These are phyloP conservation scores for Discoglossus pictus DNA, from an alignment of 2,797 vertebrate genomes.

Conservation along the genomic window DNA sequence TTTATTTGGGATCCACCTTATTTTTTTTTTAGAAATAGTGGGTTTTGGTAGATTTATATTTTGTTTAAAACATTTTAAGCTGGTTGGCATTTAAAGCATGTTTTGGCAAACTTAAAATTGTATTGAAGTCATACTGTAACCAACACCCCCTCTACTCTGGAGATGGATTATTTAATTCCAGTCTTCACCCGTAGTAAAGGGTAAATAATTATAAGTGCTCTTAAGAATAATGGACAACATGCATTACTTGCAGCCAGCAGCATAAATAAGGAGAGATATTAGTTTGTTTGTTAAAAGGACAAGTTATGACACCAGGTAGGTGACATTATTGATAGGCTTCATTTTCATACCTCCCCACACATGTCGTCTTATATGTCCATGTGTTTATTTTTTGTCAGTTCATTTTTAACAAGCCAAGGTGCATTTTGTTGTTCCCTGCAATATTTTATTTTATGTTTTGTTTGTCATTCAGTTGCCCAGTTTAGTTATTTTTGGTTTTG, in stretches of 20 bases:
- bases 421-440: slow-evolving; percentile 62
- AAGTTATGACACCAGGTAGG: slow-evolving; percentile 86
- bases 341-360: slow-evolving; percentile 73
- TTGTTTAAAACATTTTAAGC: slow-evolving; percentile 28
- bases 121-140: not conserved
- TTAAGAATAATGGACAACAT: slow-evolving; percentile 42
- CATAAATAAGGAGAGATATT: slow-evolving; percentile 55
- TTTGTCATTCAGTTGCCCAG: slow-evolving; percentile 68
- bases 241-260: slow-evolving; percentile 57
- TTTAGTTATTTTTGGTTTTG: slow-evolving; percentile 72
- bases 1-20: slow-evolving; percentile 34
- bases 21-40: slow-evolving; percentile 54
- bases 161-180: too few species aligned
- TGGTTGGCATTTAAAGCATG: slow-evolving; percentile 60
- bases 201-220: not conserved
- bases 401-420: slow-evolving; percentile 82
- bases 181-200: not conserved
- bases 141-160: too few species aligned
- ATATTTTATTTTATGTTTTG: slow-evolving; percentile 62
- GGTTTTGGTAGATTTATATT: slow-evolving; percentile 21
- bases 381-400: slow-evolving; percentile 72
- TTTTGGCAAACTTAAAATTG: slow-evolving; percentile 41
- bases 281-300: slow-evolving; percentile 73
- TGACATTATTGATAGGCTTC: slow-evolving; percentile 77
- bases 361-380: slow-evolving; percentile 73